Evolutionary conservation across 1,140 invertebrate genomes (phyloP).

Genomic region (Cherax quadricarinatus): DNA sequence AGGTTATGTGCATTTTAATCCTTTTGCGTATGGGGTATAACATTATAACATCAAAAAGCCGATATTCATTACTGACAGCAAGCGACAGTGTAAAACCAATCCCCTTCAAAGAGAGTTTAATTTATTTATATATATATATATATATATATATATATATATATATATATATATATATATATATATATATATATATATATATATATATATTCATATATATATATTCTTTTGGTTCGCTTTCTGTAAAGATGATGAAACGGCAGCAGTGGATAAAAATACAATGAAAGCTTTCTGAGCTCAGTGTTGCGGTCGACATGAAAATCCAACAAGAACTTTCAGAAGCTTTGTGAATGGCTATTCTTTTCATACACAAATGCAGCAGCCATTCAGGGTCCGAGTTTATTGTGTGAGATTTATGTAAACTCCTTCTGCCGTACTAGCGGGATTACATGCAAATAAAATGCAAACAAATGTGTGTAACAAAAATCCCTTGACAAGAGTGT

Average conservation of each 20-base stretch:
- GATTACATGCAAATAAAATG: background rate
- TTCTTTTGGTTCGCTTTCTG: background rate
- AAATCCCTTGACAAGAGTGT: background rate
- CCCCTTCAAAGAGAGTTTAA: no score
- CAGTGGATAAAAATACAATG: background rate
- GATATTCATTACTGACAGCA: no score
- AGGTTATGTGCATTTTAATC: no score
- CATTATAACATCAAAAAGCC: no score
- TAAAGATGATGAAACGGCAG: background rate
- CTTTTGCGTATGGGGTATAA: background rate
- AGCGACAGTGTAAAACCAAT: no score
- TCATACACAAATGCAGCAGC: background rate
- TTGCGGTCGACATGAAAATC: background rate
- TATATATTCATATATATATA: background rate
- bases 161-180: no score
- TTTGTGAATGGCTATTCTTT: background rate
- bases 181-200: no score
- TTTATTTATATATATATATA: no score
- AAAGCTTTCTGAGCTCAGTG: background rate
- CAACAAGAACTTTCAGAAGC: background rate
- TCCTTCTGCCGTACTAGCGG: background rate
- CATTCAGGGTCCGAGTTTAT: background rate
- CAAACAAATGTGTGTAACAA: background rate
- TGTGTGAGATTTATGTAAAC: background rate
- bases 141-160: no score